phyloP scores from a whole-genome alignment of 2,113 vertebrate species.

The Tyto alba region DNA sequence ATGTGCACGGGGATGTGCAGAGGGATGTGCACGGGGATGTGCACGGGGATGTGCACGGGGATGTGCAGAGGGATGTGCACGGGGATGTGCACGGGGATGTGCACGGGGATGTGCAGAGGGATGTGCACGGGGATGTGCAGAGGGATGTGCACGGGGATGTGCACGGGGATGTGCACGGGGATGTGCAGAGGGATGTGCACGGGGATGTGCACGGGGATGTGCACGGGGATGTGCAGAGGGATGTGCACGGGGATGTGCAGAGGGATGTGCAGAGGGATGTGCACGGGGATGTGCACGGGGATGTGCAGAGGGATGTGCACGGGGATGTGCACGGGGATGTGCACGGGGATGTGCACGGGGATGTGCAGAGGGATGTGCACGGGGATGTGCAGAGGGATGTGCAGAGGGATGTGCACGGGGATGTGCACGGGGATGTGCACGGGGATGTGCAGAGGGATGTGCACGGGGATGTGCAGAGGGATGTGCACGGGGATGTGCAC shows the following conservation, averaged over 20 bases:
- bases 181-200: rapidly evolving
- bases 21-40: too few species aligned
- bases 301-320: too few species aligned
- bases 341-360: rapidly evolving
- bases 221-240: rapidly evolving
- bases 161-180: rapidly evolving
- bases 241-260: rapidly evolving
- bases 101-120: rapidly evolving
- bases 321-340: rapidly evolving
- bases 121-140: rapidly evolving
- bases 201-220: rapidly evolving
- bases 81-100: rapidly evolving
- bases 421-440: rapidly evolving
- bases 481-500: rapidly evolving
- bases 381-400: rapidly evolving
- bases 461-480: rapidly evolving
- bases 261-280: too few species aligned
- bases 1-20: too few species aligned
- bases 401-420: too few species aligned
- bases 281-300: rapidly evolving
- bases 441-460: rapidly evolving
- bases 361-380: too few species aligned
- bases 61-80: rapidly evolving
- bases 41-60: rapidly evolving
- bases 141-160: too few species aligned